Evolutionary conservation across 2,888 invertebrate species (phyloP).

Genomic region (Rhamnusium bicolor): DNA sequence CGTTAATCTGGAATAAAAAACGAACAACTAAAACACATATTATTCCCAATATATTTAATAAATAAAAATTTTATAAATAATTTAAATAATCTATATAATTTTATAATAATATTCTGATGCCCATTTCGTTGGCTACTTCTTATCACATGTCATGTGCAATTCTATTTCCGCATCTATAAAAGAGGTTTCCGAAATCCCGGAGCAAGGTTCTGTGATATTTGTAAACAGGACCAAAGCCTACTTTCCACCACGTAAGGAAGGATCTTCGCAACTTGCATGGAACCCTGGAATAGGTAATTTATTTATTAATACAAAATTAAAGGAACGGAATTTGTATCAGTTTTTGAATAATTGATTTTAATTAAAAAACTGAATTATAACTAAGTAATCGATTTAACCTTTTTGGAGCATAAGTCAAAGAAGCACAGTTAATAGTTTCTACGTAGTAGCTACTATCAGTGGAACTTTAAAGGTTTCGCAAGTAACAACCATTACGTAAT

Average conservation of each 20-base stretch:
- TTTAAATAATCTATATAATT: conserved; percentile 23
- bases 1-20: too few relatives aligned
- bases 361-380: too few relatives aligned
- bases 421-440: too few relatives aligned
- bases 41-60: conserved; percentile 23
- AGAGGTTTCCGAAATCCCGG: conserved; percentile 67
- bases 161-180: conserved; percentile 50
- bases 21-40: background rate
- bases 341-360: too few relatives aligned
- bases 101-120: conserved; percentile 28
- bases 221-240: conserved; percentile 68
- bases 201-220: conserved; percentile 64
- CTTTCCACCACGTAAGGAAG: conserved; percentile 67
- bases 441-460: too few relatives aligned
- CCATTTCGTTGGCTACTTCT: conserved; percentile 38
- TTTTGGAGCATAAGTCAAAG: too few relatives aligned
- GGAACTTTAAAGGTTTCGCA: too few relatives aligned
- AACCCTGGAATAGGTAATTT: conserved; percentile 65
- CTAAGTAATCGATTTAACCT: too few relatives aligned
- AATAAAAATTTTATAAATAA: conserved; percentile 28
- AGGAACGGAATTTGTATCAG: too few relatives aligned
- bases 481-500: too few relatives aligned
- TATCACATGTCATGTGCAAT: conserved; percentile 40
- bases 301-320: too few relatives aligned
- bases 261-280: conserved; percentile 71